A percentile compares a stretch with the other conserved stretches of the same genome.
Conservation (phyloP, 2,113 vertebrate species). For the Pelmatolapia mariae region DNA sequence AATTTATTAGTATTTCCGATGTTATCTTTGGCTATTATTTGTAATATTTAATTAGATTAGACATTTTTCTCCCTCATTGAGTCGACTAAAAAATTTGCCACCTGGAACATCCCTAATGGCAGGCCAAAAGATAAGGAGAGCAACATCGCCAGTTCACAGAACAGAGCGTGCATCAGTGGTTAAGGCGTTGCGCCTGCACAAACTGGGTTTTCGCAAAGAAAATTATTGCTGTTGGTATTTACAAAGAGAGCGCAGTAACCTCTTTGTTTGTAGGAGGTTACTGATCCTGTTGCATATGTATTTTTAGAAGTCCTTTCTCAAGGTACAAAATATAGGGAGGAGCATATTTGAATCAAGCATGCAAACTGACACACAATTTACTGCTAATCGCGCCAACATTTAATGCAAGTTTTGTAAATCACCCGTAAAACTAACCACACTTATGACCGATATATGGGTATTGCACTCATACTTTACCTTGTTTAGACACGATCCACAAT, state of each 20-base stretch:
- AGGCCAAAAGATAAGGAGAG: background rate
- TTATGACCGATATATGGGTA: rapidly evolving
- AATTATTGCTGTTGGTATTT: background rate
- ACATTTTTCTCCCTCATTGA: background rate
- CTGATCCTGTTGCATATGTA: background rate
- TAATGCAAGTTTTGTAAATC: background rate
- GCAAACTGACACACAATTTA: background rate
- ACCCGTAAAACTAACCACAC: background rate
- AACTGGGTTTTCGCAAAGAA: background rate
- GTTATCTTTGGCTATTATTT: background rate
- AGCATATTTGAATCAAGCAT: background rate
- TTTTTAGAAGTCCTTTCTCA: background rate
- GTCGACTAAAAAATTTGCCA: background rate
- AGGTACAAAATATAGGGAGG: background rate
- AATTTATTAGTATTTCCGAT: background rate
- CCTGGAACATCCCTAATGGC: background rate
- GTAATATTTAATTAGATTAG: background rate
- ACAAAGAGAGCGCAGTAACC: background rate
- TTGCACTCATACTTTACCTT: background rate
- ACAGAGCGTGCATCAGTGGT: background rate
- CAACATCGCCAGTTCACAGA: background rate
- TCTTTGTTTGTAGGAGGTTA: background rate
- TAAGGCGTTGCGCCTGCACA: background rate
- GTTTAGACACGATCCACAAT: background rate
- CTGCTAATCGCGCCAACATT: background rate